Conservation (phyloP, 2,888 invertebrate species). For the Leucania comma region DNA sequence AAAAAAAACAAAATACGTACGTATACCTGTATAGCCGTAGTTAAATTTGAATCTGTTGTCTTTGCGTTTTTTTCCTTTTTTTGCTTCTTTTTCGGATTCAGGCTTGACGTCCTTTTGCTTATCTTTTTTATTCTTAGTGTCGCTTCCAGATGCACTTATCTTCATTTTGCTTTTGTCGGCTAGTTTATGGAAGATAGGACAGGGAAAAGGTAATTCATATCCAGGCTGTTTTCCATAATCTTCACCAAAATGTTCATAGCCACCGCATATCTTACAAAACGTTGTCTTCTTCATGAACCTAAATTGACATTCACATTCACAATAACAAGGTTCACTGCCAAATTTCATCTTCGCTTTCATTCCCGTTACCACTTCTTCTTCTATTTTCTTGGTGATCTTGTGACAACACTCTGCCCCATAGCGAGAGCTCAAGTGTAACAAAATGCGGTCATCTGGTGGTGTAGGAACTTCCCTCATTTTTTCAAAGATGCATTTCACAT, state of each 20-base stretch:
- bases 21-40: constrained; percentile 88
- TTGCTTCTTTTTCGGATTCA: constrained; percentile 67
- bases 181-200: constrained; percentile 84
- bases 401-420: constrained; percentile 70
- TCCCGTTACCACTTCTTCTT: constrained; percentile 77
- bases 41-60: constrained; percentile 86
- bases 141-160: constrained; percentile 77
- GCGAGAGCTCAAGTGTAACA: constrained; percentile 72
- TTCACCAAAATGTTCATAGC: constrained; percentile 81
- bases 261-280: constrained; percentile 83
- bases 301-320: constrained; percentile 84
- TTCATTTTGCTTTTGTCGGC: constrained; percentile 77
- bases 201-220: constrained; percentile 77
- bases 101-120: neutral
- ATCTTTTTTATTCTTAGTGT: constrained; percentile 62
- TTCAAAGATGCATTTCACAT: constrained; percentile 72
- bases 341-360: constrained; percentile 76
- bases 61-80: constrained; percentile 78
- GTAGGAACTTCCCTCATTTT: constrained; percentile 67
- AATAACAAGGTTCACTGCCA: constrained; percentile 79
- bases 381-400: constrained; percentile 69
- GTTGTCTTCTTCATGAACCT: constrained; percentile 83
- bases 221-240: constrained; percentile 69
- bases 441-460: constrained; percentile 73
- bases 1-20: constrained; percentile 76